Evolutionary conservation across 2,888 invertebrate species (phyloP), one percentile per base, ranked within the genome.

Genomic region (Torymus texanus): DNA sequence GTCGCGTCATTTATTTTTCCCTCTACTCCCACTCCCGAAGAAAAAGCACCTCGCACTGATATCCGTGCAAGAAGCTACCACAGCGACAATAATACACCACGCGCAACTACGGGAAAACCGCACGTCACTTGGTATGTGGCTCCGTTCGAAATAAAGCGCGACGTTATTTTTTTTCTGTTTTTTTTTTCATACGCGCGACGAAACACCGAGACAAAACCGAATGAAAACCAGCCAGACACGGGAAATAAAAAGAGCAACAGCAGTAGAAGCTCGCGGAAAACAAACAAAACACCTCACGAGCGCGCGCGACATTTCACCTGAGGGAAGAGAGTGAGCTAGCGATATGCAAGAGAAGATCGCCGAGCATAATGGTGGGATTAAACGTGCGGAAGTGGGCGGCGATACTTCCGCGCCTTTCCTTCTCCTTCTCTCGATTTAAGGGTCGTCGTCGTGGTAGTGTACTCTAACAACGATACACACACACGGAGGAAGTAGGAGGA

Each of bases 371-470:
- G 70, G 5, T 18, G 65, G 75, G 70, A 79, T 75, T 75, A 79
- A 79, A 79, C 67, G 59, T 72, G 75, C 75, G 79, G 78, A 78
- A 73, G 65, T 58, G 70, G 66, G 65, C 68, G 66, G 78, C 3
- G 76, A 67, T 21, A 65, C 24, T 68, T 63, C 61, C 51, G 68
- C 70, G 68, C 67, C 58, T 53, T 62, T 55, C 58, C 68, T 70
- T 63, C 68, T 70, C 67, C 72, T 67, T 50, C 67, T 55, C 51
- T 59, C 78, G 78, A 81, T 81, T 78, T 75, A 70, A 81, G 66
- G 75, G 21, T 78, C 41, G 41, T 29, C 29, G 29, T 41, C 41
- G 41, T 41, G 4, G 2, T 29, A 3, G 41, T 58, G 2, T 51
- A 18, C 24, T 14, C 24, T 14, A 18, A 2, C 29, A 29, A 21